Percentiles rank a stretch among this genome's conserved stretches.
phyloP scores from a whole-genome alignment of 35 echinoderm and acorn worm genomes.

The Apostichopus parvimensis region DNA sequence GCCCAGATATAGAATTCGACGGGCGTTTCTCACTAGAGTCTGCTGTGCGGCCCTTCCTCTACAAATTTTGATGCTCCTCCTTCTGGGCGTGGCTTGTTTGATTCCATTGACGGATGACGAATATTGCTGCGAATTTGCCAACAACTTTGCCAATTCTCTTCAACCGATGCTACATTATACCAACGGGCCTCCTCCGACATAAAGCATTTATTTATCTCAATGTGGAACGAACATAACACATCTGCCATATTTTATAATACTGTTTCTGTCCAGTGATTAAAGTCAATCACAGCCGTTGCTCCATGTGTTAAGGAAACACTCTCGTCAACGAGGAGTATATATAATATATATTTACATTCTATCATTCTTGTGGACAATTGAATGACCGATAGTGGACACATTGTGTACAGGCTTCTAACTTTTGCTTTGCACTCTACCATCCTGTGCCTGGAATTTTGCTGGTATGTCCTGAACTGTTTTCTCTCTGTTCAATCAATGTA shows the following conservation, averaged over 20 bases:
- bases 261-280: neutral
- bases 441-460: no score
- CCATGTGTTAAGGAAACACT: neutral
- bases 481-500: no score
- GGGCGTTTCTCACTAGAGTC: slow-evolving; percentile 75
- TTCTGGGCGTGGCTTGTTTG: slow-evolving; percentile 98
- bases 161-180: slow-evolving; percentile 94
- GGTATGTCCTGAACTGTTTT: no score
- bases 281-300: neutral
- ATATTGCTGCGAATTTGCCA: slow-evolving; percentile 87
- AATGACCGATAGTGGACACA: no score
- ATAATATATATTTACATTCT: neutral
- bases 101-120: slow-evolving; percentile 96
- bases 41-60: slow-evolving; percentile 87
- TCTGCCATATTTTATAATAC: neutral
- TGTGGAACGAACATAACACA: neutral
- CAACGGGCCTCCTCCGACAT: slow-evolving; percentile 88
- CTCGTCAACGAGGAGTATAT: neutral
- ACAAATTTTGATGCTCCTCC: slow-evolving; percentile 92
- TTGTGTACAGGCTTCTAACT: no score
- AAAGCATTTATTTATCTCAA: neutral
- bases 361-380: no score
- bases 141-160: slow-evolving; percentile 95
- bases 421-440: no score
- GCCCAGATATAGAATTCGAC: slow-evolving; percentile 19